Evolutionary conservation across 2,797 vertebrate genomes (phyloP).

Genomic region (Lacerta viridis): DNA sequence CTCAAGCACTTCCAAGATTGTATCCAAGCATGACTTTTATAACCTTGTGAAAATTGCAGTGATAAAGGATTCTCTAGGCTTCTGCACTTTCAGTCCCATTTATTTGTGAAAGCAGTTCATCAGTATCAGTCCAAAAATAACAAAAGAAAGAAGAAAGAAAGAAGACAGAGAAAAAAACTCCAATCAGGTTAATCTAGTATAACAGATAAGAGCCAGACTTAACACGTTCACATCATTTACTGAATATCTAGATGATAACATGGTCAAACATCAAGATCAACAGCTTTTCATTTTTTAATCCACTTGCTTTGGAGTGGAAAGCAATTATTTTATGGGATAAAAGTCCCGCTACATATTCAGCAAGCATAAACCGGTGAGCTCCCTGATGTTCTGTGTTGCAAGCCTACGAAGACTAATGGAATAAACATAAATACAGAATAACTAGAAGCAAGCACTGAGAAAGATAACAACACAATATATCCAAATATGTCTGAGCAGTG

Average conservation of each 20-base stretch:
- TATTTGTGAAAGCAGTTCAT: constrained; percentile 60
- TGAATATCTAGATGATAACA: constrained; percentile 52
- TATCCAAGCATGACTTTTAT: constrained; percentile 76
- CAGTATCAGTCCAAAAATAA: constrained; percentile 32
- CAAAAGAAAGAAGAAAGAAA: constrained; percentile 23
- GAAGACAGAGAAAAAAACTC: background rate
- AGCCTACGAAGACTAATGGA: background rate
- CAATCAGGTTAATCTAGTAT: constrained; percentile 68
- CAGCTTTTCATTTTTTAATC: constrained; percentile 47
- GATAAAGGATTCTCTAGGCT: constrained; percentile 76
- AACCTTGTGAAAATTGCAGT: constrained; percentile 74
- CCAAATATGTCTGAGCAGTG: background rate
- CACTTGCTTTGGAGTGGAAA: constrained; percentile 71
- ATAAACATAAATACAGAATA: background rate
- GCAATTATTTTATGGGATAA: constrained; percentile 70
- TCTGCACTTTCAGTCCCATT: constrained; percentile 58
- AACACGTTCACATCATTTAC: constrained; percentile 63
- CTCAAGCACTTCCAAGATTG: constrained; percentile 72
- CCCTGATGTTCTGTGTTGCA: constrained; percentile 51
- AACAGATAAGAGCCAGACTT: constrained; percentile 56
- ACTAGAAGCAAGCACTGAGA: background rate
- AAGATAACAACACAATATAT: background rate
- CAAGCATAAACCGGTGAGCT: constrained; percentile 67
- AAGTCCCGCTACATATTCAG: constrained; percentile 74
- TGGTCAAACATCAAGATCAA: constrained; percentile 64